phyloP scores from a whole-genome alignment of 2,113 vertebrate species.

The Rostratula benghalensis region DNA sequence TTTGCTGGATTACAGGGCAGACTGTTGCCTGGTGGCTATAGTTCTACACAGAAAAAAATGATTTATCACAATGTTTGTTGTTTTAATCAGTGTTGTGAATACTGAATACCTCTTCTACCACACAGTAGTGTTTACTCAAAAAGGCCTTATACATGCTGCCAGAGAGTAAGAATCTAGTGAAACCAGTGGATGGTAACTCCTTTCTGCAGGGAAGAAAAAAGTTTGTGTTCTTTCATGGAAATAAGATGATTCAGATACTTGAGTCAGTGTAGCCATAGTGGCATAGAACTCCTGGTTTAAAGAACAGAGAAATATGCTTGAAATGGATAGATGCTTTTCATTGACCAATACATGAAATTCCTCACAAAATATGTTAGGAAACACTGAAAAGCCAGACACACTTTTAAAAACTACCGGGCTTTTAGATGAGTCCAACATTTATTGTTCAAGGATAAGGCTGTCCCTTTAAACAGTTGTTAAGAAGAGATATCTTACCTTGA shows the following conservation, averaged over 20 bases:
- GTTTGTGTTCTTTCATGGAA: not conserved
- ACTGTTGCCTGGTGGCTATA: not conserved
- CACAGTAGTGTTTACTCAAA: not conserved
- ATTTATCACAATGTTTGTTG: not conserved
- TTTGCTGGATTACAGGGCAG: not conserved
- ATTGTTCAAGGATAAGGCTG: not conserved
- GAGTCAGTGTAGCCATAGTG: not conserved
- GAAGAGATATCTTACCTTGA: not conserved
- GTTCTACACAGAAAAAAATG: not conserved
- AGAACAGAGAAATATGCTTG: not conserved
- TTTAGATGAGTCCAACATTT: not conserved
- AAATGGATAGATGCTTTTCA: not conserved
- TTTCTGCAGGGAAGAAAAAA: not conserved
- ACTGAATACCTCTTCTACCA: not conserved
- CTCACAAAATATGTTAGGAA: not conserved
- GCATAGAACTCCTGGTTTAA: not conserved
- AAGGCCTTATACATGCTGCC: not conserved
- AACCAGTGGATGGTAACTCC: not conserved
- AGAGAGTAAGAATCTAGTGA: not conserved
- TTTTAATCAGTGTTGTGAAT: not conserved
- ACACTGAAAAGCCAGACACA: not conserved
- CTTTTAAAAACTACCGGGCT: not conserved
- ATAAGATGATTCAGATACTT: not conserved
- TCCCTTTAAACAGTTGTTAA: not conserved
- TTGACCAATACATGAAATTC: not conserved